Base-by-base conservation (phyloP, 2,113 vertebrate species). In the Tupaia tana region DNA sequence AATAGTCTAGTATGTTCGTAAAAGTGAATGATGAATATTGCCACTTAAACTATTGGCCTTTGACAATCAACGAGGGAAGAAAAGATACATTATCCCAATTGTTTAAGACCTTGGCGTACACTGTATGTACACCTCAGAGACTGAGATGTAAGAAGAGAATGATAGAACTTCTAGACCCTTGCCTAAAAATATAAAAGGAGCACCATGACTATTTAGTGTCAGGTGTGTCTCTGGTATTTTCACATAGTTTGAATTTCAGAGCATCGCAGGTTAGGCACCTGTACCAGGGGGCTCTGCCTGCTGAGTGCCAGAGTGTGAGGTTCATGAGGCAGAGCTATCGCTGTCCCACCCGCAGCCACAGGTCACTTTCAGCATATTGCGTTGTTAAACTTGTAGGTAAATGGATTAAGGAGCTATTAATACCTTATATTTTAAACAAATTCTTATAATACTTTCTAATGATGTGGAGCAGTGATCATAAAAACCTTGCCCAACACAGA, bases 131-230 rank as follows among this genome's bases (percentile, higher is more conserved):
- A 81, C 9, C 14, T 71, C 15, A 56, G 22, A 77, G 64, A 75
- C 3, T 25, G 29, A 88, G 19, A 27, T 81, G 18, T 59, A 89
- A 73, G 19, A 90, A 75, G 24, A 83, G 66, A 71, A 74, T 79
- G 73, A 34, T 7, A 67, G 43, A 91, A 78, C 22, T 91, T 86
- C 27, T 80, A 94, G 31, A 22, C 7, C 9, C 80, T 89, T 87
- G 43, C 24, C 64, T 93, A 86, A 84, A 86, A 90, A 85, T 64
- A n/a, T 69, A 83, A 90, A 73, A 73, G 24, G 24, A 90, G 25
- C 24, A 29, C 81, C 61, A 34, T 8, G 20, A 84, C 58, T 83
- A 56, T 54, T 83, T 85, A 34, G 9, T 52, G 29, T 12, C 2
- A 24, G 31, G 20, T 20, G 10, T 88, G 22, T 80, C 16, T 4